A percentile compares a stretch with the other conserved stretches of the same genome.
Evolutionary conservation across 2,797 vertebrate species (phyloP).

Genomic region (Melanotaenia nigrans): DNA sequence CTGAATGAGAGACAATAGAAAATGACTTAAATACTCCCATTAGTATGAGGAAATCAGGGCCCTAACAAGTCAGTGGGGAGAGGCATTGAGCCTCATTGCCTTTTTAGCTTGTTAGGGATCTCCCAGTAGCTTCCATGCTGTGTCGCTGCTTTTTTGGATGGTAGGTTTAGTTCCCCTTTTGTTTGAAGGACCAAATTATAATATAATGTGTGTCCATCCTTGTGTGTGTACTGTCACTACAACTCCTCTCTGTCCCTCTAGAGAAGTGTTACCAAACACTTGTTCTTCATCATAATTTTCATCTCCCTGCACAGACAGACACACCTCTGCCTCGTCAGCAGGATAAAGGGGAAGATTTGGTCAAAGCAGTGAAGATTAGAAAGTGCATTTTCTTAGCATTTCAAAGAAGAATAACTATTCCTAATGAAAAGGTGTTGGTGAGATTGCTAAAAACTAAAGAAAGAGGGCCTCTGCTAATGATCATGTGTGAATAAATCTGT

Average conservation of each 20-base stretch:
- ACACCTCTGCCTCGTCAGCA: neutral
- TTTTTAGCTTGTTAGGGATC: constrained; percentile 80
- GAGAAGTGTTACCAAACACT: neutral
- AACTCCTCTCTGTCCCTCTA: neutral
- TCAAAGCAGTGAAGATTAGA: neutral
- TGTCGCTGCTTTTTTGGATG: constrained; percentile 71
- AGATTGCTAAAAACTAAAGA: neutral
- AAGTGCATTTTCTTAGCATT: neutral
- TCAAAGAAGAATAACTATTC: neutral
- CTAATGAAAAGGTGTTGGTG: neutral
- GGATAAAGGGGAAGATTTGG: neutral
- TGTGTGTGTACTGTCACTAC: neutral
- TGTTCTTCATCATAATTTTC: neutral
- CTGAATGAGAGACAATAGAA: constrained; percentile 79
- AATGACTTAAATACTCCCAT: constrained; percentile 82
- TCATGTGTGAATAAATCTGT: neutral
- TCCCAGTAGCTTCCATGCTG: constrained; percentile 72
- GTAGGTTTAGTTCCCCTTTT: constrained; percentile 44
- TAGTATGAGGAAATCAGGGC: constrained; percentile 74
- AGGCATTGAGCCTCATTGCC: constrained; percentile 73
- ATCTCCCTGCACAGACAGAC: neutral
- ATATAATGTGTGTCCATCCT: neutral
- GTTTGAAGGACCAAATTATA: constrained; percentile 41
- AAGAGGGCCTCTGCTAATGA: neutral
- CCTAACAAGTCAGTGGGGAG: constrained; percentile 82